These are phyloP conservation scores for Lipotes vexillifer DNA, from an alignment of 2,113 vertebrate species.

Conservation along the genomic window DNA sequence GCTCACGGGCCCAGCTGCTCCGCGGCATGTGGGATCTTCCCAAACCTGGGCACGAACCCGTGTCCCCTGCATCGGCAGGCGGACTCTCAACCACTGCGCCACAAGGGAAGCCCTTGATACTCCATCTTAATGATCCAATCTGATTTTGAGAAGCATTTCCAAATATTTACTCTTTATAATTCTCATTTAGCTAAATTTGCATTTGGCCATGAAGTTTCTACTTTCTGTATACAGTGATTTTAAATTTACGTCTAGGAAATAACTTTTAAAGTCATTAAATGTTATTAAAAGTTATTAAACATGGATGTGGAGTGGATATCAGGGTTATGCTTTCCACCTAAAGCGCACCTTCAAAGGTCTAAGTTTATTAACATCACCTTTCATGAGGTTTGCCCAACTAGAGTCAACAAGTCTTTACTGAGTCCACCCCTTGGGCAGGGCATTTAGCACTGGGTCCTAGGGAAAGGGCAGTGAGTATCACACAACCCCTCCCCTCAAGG, in stretches of 20 bases:
- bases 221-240: not conserved
- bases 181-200: not conserved
- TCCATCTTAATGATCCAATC: not conserved
- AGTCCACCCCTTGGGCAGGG: rapidly evolving
- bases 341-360: not conserved
- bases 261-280: not conserved
- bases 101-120: not conserved
- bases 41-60: too few species aligned
- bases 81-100: too few species aligned
- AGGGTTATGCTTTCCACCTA: not conserved
- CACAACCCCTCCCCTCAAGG: not conserved
- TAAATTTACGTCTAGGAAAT: not conserved
- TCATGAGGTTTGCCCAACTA: not conserved
- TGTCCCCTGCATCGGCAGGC: too few species aligned
- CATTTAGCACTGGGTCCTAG: not conserved
- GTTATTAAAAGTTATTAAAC: not conserved
- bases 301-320: not conserved
- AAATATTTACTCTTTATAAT: not conserved
- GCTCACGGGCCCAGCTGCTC: too few species aligned
- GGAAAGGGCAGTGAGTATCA: rapidly evolving
- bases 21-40: too few species aligned
- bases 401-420: not conserved
- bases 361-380: not conserved
- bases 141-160: not conserved
- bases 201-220: not conserved